phyloP scores from a whole-genome alignment of 2,113 vertebrate species.

The Myotis yumanensis region DNA sequence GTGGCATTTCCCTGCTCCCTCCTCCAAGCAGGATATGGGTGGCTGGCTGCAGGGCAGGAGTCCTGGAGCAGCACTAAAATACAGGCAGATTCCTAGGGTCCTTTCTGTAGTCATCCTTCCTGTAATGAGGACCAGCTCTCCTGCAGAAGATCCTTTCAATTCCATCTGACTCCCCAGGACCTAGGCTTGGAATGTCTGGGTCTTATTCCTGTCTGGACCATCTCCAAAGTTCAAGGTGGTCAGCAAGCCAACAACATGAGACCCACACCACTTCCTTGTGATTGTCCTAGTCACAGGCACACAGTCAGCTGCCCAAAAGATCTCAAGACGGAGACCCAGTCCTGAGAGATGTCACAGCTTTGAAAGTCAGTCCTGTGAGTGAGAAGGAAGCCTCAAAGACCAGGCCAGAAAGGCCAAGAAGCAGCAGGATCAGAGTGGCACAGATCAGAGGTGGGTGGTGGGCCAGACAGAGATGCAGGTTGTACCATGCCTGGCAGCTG shows the following conservation, averaged over 20 bases:
- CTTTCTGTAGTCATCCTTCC: slow-evolving; percentile 56
- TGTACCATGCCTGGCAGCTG: slow-evolving; percentile 75
- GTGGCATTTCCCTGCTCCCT: slow-evolving; percentile 65
- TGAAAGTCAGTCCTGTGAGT: slow-evolving; percentile 70
- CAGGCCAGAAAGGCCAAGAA: slow-evolving; percentile 74
- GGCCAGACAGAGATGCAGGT: slow-evolving; percentile 76
- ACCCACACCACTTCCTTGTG: slow-evolving; percentile 14
- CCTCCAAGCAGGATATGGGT: slow-evolving; percentile 68
- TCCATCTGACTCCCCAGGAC: slow-evolving; percentile 67
- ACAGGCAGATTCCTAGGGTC: slow-evolving; percentile 65
- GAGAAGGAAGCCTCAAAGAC: slow-evolving; percentile 72
- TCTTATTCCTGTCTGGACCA: slow-evolving; percentile 62
- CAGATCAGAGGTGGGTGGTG: slow-evolving; percentile 75
- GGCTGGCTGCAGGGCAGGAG: slow-evolving; percentile 70
- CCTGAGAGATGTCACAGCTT: slow-evolving; percentile 77
- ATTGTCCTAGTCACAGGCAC: slow-evolving; percentile 65
- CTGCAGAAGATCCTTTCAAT: slow-evolving; percentile 67
- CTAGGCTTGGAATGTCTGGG: slow-evolving; percentile 64
- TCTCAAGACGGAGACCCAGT: slow-evolving; percentile 78
- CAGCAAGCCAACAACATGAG: slow-evolving; percentile 62
- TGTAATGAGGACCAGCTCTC: slow-evolving; percentile 60
- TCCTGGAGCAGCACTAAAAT: slow-evolving; percentile 64
- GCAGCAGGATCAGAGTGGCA: slow-evolving; percentile 74
- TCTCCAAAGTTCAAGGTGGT: slow-evolving; percentile 75
- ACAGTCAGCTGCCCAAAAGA: slow-evolving; percentile 73